These are phyloP conservation scores for Tyrannus savana DNA, from an alignment of 2,113 vertebrate genomes.

Conservation along the genomic window DNA sequence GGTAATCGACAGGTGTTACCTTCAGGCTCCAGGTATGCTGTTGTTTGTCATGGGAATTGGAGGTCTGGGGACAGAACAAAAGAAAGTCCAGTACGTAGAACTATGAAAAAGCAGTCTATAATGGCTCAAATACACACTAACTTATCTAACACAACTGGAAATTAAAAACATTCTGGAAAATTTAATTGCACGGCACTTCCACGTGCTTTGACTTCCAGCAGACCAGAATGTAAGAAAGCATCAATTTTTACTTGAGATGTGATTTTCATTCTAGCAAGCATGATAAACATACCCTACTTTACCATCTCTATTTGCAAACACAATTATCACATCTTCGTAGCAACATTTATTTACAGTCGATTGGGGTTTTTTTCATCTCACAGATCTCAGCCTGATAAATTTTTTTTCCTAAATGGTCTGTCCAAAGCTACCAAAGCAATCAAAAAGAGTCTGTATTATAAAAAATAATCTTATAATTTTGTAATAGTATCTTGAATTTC, in stretches of 20 bases:
- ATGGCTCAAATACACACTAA: background rate
- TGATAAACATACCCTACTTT: background rate
- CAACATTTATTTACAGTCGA: background rate
- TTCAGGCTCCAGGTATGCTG: constrained; percentile 81
- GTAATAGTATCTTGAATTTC: background rate
- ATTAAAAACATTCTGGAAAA: background rate
- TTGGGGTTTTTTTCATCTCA: background rate
- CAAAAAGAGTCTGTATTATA: background rate
- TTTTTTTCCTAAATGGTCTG: background rate
- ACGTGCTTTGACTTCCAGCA: background rate
- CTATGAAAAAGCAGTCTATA: background rate
- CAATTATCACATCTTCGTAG: background rate
- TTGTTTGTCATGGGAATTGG: constrained; percentile 56
- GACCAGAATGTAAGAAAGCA: background rate
- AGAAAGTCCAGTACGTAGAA: background rate
- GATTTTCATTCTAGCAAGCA: background rate
- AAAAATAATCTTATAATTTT: background rate
- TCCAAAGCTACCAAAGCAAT: background rate
- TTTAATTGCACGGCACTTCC: background rate
- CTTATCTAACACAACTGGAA: background rate
- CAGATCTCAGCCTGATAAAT: background rate
- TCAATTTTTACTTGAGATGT: background rate
- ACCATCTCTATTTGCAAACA: background rate
- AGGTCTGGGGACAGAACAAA: constrained; percentile 39
- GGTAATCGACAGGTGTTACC: constrained; percentile 92